Evolutionary conservation across 2,797 vertebrate species (phyloP), one percentile per base, ranked within the genome.

Genomic region (Enteromius afrohamiltoni): DNA sequence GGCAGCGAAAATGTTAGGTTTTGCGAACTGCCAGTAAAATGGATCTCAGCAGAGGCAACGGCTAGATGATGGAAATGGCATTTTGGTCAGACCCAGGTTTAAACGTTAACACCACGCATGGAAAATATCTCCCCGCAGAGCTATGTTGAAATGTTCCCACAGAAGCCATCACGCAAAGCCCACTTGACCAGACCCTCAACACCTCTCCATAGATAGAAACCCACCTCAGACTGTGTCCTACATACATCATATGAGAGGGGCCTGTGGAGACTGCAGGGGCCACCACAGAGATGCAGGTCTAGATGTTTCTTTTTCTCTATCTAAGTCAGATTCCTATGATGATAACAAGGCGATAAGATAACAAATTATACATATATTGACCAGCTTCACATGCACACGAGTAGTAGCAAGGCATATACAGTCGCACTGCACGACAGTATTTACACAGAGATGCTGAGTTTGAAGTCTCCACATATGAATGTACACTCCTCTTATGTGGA

Each of bases 401-500:
- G 37, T 16, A 13, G 21, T n/a, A 14, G n/a, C 26, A 65, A 42
- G 11, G 17, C 51, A 70, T 21, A 53, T 49, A 8, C 64, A 62
- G 45, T 49, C 31, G 37, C 45, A 71, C 17, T 55, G 51, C 79
- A 85, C 53, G 67, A 79, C 65, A 64, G 79, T 82, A 51, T 49
- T 26, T 4, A 55, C 40, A 84, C 26, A 67, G n/a, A 64, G 37
- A 69, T 80, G 26, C 31, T 26, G 21, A 83, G 49, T 83, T 86
- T 81, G 88, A 90, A 85, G 58, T 70, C 73, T 84, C 78, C 45
- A 83, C 47, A 79, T 84, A 90, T 88, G 85, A 90, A 84, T 80
- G 74, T n/a, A 74, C 75, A 45, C 60, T 82, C 88, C 77, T 93
- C 74, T 90, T 91, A 92, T 92, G 91, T 93, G 91, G 90, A 92